A percentile compares a stretch with the other conserved stretches of the same genome.
Evolutionary conservation across 92 coral and sea anemone species (phyloP).

Genomic region (Epizoanthus illoricatus): DNA sequence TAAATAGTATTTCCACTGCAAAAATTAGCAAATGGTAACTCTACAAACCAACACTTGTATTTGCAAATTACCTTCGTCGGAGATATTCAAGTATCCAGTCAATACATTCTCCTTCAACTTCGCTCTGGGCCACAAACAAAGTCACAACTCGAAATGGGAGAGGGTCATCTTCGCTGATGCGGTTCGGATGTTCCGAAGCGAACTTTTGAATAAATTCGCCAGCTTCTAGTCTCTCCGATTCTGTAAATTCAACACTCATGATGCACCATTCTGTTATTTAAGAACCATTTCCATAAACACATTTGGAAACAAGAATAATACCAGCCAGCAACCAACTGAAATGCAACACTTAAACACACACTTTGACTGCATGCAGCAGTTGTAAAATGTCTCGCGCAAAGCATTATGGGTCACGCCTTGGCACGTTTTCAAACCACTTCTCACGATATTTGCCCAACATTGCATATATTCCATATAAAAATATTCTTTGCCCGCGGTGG

Average conservation of each 20-base stretch:
- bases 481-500: no score
- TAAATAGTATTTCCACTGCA: not conserved
- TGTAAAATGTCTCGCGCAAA: no score
- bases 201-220: conserved; percentile 67
- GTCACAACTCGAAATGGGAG: conserved; percentile 74
- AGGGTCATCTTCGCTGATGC: conserved; percentile 58
- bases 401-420: no score
- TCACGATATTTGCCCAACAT: no score
- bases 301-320: not conserved
- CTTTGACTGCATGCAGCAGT: no score
- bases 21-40: not conserved
- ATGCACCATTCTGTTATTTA: conserved; percentile 33
- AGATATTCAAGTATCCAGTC: conserved; percentile 81
- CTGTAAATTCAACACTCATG: conserved; percentile 84
- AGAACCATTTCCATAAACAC: conserved; percentile 14
- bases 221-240: conserved; percentile 67
- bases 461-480: no score
- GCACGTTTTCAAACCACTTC: no score
- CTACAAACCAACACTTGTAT: not conserved
- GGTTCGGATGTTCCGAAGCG: conserved; percentile 50
- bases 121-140: conserved; percentile 54
- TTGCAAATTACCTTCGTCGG: conserved; percentile 58
- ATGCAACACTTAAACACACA: not conserved
- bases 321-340: not conserved
- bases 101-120: conserved; percentile 79